phyloP scores from a whole-genome alignment of 2,797 vertebrate genomes.

The Echeneis naucrates region DNA sequence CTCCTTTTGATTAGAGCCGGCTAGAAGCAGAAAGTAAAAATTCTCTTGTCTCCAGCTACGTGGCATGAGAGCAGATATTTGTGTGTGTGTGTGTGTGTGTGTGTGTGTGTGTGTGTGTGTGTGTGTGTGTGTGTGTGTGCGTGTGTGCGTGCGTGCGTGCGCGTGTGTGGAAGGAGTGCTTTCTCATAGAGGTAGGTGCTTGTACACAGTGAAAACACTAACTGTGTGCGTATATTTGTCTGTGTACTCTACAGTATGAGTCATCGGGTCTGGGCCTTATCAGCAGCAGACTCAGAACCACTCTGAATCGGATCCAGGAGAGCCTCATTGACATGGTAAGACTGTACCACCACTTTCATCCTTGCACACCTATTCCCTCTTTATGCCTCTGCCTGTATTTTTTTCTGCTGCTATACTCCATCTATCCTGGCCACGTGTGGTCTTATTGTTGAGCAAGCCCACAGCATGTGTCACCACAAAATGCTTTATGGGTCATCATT shows the following conservation, averaged over 20 bases:
- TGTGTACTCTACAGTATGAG: conserved; percentile 89
- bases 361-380: conserved; percentile 32
- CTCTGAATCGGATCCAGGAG: conserved; percentile 97
- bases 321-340: conserved; percentile 97
- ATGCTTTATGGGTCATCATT: conserved; percentile 77
- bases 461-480: conserved; percentile 47
- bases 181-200: conserved; percentile 19
- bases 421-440: conserved; percentile 12
- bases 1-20: conserved; percentile 33
- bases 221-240: conserved; percentile 37
- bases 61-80: conserved; percentile 51
- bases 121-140: neutral
- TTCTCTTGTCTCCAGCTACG: conserved; percentile 24
- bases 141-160: conserved; percentile 34
- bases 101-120: neutral
- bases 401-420: conserved; percentile 32
- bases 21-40: conserved; percentile 42
- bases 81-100: conserved; percentile 16
- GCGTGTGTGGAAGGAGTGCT: conserved; percentile 40
- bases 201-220: conserved; percentile 32
- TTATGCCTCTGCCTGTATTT: conserved; percentile 33
- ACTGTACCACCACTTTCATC: conserved; percentile 22
- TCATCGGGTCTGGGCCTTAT: conserved; percentile 95
- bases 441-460: conserved; percentile 41
- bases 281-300: conserved; percentile 96